phyloP scores from a whole-genome alignment of 2,113 vertebrate species.

The Aldabrachelys gigantea region DNA sequence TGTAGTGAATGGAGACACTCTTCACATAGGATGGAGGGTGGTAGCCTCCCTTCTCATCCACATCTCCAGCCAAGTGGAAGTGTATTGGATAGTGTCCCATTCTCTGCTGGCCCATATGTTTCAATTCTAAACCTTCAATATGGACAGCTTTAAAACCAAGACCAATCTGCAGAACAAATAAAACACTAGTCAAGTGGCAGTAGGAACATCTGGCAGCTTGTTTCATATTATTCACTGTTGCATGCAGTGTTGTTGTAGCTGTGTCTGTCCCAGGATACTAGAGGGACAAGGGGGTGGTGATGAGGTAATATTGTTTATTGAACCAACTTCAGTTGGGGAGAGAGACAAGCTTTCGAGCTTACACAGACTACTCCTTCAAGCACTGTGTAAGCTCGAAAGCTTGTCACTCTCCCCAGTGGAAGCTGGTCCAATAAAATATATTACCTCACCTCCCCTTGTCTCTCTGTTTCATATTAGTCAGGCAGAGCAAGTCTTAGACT shows the following conservation, averaged over 20 bases:
- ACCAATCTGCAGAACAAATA: conserved; percentile 82
- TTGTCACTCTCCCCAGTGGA: background rate
- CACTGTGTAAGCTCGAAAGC: background rate
- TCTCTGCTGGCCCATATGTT: conserved; percentile 95
- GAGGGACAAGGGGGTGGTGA: background rate
- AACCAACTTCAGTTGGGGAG: background rate
- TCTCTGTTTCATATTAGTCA: background rate
- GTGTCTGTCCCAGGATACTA: background rate
- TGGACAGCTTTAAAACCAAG: conserved; percentile 88
- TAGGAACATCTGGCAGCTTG: background rate
- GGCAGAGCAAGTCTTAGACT: background rate
- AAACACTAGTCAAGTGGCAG: background rate
- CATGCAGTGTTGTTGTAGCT: background rate
- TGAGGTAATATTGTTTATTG: background rate
- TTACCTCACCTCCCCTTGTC: background rate
- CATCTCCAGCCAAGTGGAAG: conserved; percentile 94
- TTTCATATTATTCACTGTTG: background rate
- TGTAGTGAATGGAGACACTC: conserved; percentile 91
- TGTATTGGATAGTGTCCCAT: conserved; percentile 97
- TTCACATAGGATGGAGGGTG: conserved; percentile 87
- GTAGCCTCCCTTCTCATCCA: conserved; percentile 92
- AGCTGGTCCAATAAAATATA: background rate
- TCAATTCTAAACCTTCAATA: conserved; percentile 90
- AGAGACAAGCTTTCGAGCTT: background rate
- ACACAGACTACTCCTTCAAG: background rate